Evolutionary conservation across 2,888 invertebrate species (phyloP), one percentile per base, ranked within the genome.

Genomic region (Lasioglossum zephyrum): DNA sequence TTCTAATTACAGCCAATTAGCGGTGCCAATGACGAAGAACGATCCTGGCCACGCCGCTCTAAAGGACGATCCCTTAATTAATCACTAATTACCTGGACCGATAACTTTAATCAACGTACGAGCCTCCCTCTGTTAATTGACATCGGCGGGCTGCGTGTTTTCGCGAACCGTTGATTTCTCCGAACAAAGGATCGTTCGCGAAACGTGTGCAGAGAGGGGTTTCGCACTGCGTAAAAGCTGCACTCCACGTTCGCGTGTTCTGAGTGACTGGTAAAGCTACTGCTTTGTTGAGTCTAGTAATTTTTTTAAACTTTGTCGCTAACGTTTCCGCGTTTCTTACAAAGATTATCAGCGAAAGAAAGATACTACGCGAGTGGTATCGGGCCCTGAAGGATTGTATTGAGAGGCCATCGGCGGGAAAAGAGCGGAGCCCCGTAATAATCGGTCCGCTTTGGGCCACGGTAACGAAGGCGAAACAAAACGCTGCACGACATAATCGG

Each of bases 401-500:
- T 16, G 18, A 44, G 22, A 9, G 36, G 36, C 13, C n/a, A 39
- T 26, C 39, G 39, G 6, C 9, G 53, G 44, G 63, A 79, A 66
- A 82, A 60, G 44, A 47, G 63, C 63, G 47, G 4, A 79, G 79
- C 70, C 75, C 77, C 69, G 85, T 84, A 86, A 89, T 86, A 89
- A 91, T 85, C 76, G 83, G 53, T 63, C 77, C 41, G 79, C 84
- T 84, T 86, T 80, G 81, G 85, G 81, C 70, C 80, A 83, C 87
- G 88, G 90, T 87, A 90, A 87, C 87, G 85, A 88, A 91, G 87
- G 87, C 88, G 91, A 88, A 89, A 91, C 84, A 89, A 89, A 91
- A 89, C 83, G 81, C 77, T 82, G 88, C 85, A 63, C 90, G 87
- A 84, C 82, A 81, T 91, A 91, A 91, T 90, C 90, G 88, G 63